phyloP scores from a whole-genome alignment of 2,888 invertebrate species.

The Thera britannica region DNA sequence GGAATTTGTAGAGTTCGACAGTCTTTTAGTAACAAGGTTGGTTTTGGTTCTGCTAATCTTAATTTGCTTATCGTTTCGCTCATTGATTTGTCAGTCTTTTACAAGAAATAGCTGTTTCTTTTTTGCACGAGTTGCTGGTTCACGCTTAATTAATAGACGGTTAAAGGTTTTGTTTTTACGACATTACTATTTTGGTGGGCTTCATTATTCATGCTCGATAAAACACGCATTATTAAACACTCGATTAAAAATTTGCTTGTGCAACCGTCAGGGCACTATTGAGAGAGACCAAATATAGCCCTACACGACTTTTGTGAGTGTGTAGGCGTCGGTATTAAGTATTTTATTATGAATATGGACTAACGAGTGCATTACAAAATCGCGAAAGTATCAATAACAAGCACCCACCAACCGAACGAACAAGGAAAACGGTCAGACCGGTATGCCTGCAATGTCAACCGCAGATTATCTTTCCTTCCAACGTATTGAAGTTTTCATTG shows the following conservation, averaged over 20 bases:
- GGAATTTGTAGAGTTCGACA: not conserved
- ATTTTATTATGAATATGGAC: slow-evolving; percentile 9
- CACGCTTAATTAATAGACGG: slow-evolving; percentile 37
- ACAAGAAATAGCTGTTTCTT: slow-evolving; percentile 25
- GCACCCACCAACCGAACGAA: slow-evolving; percentile 17
- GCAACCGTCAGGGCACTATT: too few species aligned
- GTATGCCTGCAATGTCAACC: slow-evolving; percentile 31
- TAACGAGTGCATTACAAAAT: slow-evolving; percentile 11
- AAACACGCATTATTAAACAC: too few species aligned
- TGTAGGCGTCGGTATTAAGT: slow-evolving; percentile 1
- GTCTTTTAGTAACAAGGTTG: slow-evolving; percentile 29
- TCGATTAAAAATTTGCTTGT: too few species aligned
- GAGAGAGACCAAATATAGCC: too few species aligned
- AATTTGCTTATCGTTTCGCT: slow-evolving; percentile 33
- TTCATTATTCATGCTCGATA: not conserved
- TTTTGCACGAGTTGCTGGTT: slow-evolving; percentile 36
- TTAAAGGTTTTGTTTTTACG: slow-evolving; percentile 35
- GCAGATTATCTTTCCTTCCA: slow-evolving; percentile 33
- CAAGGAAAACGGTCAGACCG: slow-evolving; percentile 27
- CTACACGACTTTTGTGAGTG: not conserved
- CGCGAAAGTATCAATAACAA: slow-evolving; percentile 15
- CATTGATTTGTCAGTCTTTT: slow-evolving; percentile 33
- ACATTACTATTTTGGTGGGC: not conserved
- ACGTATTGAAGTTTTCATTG: slow-evolving; percentile 47
- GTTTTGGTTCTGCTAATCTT: slow-evolving; percentile 33